Percentiles rank a stretch among this genome's conserved stretches.
phyloP scores from a whole-genome alignment of 2,797 vertebrate genomes.

The Borostomias antarcticus region DNA sequence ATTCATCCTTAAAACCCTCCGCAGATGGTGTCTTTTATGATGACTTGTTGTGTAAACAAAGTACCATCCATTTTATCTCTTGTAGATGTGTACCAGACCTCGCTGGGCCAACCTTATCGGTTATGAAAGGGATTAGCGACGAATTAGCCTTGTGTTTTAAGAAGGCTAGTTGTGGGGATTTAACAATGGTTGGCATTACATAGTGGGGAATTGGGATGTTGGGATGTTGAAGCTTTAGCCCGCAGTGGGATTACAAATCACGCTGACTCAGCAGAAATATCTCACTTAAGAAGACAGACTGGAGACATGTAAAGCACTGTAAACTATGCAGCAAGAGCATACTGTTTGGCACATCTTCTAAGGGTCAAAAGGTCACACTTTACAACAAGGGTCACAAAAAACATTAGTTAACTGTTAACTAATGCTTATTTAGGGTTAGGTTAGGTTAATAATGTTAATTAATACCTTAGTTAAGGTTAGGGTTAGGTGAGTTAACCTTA shows the following conservation, averaged over 20 bases:
- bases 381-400: too few species aligned
- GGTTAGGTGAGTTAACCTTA: too few species aligned
- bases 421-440: too few species aligned
- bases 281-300: not conserved
- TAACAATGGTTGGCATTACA: conserved; percentile 11
- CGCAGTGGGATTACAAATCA: conserved; percentile 12
- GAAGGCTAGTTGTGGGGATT: conserved; percentile 36
- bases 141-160: conserved; percentile 33
- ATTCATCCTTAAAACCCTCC: not conserved
- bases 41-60: not conserved
- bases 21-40: not conserved
- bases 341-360: too few species aligned
- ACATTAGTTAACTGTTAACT: too few species aligned
- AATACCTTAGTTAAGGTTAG: too few species aligned
- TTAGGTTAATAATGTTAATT: too few species aligned
- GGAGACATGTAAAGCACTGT: not conserved
- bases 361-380: too few species aligned
- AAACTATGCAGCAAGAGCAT: too few species aligned
- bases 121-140: conserved; percentile 16
- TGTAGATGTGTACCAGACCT: not conserved
- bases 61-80: conserved; percentile 3
- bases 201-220: conserved; percentile 21
- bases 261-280: conserved; percentile 6
- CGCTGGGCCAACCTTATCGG: too few species aligned
- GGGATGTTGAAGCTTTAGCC: conserved; percentile 23